Conservation (phyloP, 2,888 invertebrate species). For the Aleiodes testaceus region DNA sequence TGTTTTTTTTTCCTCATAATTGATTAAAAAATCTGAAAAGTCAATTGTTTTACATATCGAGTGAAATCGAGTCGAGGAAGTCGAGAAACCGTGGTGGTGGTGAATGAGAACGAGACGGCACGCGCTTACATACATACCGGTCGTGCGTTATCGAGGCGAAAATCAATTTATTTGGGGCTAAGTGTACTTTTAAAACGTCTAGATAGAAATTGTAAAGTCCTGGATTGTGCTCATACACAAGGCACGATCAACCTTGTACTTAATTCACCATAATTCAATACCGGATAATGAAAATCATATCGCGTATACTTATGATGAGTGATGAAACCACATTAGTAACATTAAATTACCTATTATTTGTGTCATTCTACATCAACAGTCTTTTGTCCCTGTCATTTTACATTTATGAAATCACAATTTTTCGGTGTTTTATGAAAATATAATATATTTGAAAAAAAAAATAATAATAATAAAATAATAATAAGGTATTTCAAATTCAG, state of each 20-base stretch:
- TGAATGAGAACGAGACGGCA: conserved; percentile 57
- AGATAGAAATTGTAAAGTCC: no score
- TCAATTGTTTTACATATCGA: conserved; percentile 18
- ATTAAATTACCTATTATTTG: conserved; percentile 17
- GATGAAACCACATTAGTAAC: neutral
- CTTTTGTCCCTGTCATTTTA: conserved; percentile 5
- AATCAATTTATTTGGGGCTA: conserved; percentile 17
- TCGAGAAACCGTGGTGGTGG: conserved; percentile 45
- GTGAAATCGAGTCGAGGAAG: conserved; percentile 35
- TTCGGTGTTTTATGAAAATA: neutral
- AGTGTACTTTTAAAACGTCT: no score
- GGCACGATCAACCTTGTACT: neutral
- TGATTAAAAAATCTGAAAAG: conserved; percentile 16
- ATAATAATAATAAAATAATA: no score
- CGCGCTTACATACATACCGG: conserved; percentile 46
- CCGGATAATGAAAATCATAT: conserved; percentile 36
- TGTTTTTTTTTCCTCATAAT: neutral
- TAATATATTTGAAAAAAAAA: no score
- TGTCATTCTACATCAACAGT: conserved; percentile 22
- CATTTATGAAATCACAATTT: neutral
- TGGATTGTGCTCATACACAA: neutral
- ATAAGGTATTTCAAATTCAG: no score
- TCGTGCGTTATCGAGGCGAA: conserved; percentile 49
- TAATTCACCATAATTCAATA: conserved; percentile 24
- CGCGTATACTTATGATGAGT: conserved; percentile 5